Base-by-base conservation (phyloP, 2,113 vertebrate species). In the Corvus hawaiiensis region DNA sequence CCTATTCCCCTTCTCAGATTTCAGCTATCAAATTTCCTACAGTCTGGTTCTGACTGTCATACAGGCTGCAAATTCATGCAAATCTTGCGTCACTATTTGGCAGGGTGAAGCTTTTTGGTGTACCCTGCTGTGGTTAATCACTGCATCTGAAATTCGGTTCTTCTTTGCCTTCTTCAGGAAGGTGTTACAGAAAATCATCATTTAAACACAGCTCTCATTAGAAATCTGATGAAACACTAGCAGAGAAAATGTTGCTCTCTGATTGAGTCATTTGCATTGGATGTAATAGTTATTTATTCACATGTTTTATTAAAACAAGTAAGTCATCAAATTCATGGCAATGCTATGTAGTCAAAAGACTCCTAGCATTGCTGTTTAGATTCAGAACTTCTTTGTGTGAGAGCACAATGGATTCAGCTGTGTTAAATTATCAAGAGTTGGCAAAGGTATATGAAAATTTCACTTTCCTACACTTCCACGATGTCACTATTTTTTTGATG, bases 191-290 rank as follows among this genome's bases (percentile, higher is more conserved):
- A 94, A 90, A 93, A 37, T 20, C n/a, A 46, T 46, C 41, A 83
- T 82, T 81, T 87, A 87, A 94, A 75, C 23, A 86, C 3, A 83
- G 24, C 9, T 54, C 28, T 87, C 44, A 52, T 78, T 69, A 90
- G 55, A 51, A 87, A 48, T 77, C 67, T 96, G 78, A 90, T 88
- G 30, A 93, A 94, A 91, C 35, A 41, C 32, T 54, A 39, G 10
- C 39, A 87, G 32, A 76, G n/a, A 88, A 90, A 91, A 91, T 35
- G 33, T 80, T 93, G 59, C 80, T 67, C 16, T 89, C 87, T n/a
- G 28, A 83, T 76, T 94, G 87, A 95, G 77, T 90, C 52, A 94
- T 93, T 85, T 89, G n/a, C 51, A 83, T 19, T 77, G 55, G 33
- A 84, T 77, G 12, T 62, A 92, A 77, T 69, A 69, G 37, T 61